These are phyloP conservation scores for Yponomeuta plumbellus DNA, from an alignment of 2,888 invertebrate species.

Conservation along the genomic window DNA sequence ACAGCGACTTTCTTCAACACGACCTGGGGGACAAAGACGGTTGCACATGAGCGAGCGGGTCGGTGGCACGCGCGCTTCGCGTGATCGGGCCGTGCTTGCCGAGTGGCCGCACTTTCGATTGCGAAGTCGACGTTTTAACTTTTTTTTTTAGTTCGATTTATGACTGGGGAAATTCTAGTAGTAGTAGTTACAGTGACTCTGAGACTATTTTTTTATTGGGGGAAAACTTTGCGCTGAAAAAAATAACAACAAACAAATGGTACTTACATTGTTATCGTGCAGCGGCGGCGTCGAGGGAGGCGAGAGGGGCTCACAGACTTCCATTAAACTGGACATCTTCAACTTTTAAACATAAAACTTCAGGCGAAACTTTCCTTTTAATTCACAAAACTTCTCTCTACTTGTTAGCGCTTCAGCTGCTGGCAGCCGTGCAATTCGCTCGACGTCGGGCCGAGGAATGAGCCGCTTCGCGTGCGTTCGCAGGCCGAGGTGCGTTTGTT, in stretches of 20 bases:
- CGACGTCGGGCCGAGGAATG: slow-evolving; percentile 69
- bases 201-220: not conserved
- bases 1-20: slow-evolving; percentile 58
- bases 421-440: slow-evolving; percentile 64
- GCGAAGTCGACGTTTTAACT: slow-evolving; percentile 24
- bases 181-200: too few species aligned
- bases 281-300: slow-evolving; percentile 85
- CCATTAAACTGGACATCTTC: slow-evolving; percentile 63
- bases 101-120: slow-evolving; percentile 57
- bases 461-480: slow-evolving; percentile 60
- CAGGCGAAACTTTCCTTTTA: slow-evolving; percentile 60
- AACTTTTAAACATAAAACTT: slow-evolving; percentile 52
- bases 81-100: slow-evolving; percentile 50
- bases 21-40: slow-evolving; percentile 65
- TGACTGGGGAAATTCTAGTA: too few species aligned
- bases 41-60: slow-evolving; percentile 62
- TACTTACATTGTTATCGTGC: slow-evolving; percentile 74
- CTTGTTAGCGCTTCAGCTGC: slow-evolving; percentile 35
- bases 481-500: slow-evolving; percentile 74
- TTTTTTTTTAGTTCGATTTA: not conserved
- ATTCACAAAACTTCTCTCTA: slow-evolving; percentile 51
- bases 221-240: not conserved
- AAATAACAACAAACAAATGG: slow-evolving; percentile 28
- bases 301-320: slow-evolving; percentile 77
- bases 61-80: slow-evolving; percentile 62